These are phyloP conservation scores for Pedionomus torquatus DNA, from an alignment of 2,113 vertebrate genomes.

Conservation along the genomic window DNA sequence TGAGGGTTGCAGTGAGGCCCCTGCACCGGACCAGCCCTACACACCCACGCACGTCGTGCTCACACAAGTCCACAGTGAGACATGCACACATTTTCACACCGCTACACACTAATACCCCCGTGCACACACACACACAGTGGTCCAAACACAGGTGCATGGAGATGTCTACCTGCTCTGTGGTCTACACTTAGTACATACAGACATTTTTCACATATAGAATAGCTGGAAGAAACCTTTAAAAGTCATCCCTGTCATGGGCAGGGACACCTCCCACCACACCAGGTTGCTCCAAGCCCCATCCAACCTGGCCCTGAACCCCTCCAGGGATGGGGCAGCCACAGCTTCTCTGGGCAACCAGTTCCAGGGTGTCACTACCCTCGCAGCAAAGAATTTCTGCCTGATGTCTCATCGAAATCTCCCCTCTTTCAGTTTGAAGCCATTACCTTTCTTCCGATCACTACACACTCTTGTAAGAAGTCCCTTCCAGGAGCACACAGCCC, in stretches of 20 bases:
- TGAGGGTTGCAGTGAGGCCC: background rate
- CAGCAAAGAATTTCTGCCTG: too few species aligned
- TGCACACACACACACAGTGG: fast-evolving
- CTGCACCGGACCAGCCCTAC: background rate
- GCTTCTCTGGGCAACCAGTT: too few species aligned
- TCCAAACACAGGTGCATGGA: too few species aligned
- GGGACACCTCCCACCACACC: background rate
- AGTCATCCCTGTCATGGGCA: too few species aligned
- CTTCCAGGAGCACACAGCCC: background rate
- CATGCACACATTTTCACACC: fast-evolving
- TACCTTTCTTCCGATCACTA: too few species aligned
- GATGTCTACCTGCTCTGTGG: background rate
- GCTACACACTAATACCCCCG: background rate
- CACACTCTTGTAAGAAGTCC: background rate
- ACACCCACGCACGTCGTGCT: fast-evolving
- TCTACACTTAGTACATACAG: background rate
- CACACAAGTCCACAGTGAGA: fast-evolving
- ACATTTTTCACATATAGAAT: background rate
- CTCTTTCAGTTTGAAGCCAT: too few species aligned
- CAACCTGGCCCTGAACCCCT: background rate
- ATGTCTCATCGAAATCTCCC: too few species aligned
- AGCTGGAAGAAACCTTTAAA: background rate
- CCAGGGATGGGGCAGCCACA: background rate
- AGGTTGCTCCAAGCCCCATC: background rate
- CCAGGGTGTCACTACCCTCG: too few species aligned